phyloP scores from a whole-genome alignment of 92 coral and sea anemone genomes.

The Bergia sp. region DNA sequence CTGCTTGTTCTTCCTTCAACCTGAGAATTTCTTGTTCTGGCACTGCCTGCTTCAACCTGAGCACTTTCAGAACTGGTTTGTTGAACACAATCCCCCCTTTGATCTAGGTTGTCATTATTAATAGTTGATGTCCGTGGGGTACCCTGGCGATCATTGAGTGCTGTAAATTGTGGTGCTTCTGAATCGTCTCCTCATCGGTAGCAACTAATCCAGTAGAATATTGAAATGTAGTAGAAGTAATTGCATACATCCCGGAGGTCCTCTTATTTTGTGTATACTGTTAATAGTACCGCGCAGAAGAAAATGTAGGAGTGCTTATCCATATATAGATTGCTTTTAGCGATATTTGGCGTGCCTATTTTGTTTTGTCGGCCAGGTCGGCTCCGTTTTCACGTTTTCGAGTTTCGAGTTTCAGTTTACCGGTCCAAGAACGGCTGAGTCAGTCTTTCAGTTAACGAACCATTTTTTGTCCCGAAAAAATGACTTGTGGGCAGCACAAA shows the following conservation, averaged over 20 bases:
- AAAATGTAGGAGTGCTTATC: neutral
- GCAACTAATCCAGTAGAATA: conserved; percentile 10
- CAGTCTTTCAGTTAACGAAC: too few relatives aligned
- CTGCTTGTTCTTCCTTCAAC: neutral
- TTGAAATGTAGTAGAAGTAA: neutral
- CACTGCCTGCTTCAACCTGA: neutral
- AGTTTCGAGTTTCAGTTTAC: too few relatives aligned
- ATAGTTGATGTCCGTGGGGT: neutral
- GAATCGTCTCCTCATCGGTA: conserved; percentile 19
- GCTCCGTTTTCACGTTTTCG: too few relatives aligned
- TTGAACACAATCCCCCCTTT: conserved; percentile 12
- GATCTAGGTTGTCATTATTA: conserved; percentile 9
- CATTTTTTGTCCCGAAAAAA: too few relatives aligned
- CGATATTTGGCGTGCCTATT: too few relatives aligned
- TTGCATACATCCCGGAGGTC: neutral
- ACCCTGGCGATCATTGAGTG: conserved; percentile 14
- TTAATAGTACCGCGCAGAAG: neutral
- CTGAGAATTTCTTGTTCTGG: too few relatives aligned
- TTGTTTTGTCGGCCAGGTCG: too few relatives aligned
- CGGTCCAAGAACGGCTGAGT: too few relatives aligned
- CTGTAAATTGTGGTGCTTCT: neutral
- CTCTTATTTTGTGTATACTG: too few relatives aligned
- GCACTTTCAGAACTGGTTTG: conserved; percentile 24
- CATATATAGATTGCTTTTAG: too few relatives aligned
- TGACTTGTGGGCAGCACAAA: too few relatives aligned